phyloP scores from a whole-genome alignment of 2,797 vertebrate genomes.

The Brachyalestes nurse region DNA sequence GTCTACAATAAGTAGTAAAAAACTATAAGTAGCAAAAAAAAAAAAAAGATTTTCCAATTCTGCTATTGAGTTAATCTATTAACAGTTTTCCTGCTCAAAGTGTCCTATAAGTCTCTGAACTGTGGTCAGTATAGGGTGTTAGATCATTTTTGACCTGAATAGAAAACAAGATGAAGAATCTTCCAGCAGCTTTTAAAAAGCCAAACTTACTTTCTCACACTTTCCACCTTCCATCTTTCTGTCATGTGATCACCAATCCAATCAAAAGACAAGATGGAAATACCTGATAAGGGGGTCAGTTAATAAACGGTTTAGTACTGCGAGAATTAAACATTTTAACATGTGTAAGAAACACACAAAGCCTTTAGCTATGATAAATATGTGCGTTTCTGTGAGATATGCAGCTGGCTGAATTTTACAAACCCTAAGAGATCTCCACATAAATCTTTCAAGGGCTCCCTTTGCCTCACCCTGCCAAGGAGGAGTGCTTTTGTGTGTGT shows the following conservation, averaged over 20 bases:
- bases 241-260: background rate
- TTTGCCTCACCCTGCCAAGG: background rate
- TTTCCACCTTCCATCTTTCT: background rate
- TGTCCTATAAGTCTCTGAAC: too few relatives aligned
- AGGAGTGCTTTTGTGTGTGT: background rate
- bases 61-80: too few relatives aligned
- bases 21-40: background rate
- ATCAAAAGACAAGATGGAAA: background rate
- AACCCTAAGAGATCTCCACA: background rate
- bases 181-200: too few relatives aligned
- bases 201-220: background rate
- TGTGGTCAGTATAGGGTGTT: background rate
- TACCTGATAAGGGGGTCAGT: background rate
- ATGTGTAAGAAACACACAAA: too few relatives aligned
- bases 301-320: background rate
- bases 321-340: too few relatives aligned
- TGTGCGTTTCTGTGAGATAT: background rate
- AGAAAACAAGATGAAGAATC: too few relatives aligned
- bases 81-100: background rate
- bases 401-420: slow-evolving; percentile 11
- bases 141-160: background rate
- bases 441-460: slow-evolving; percentile 16
- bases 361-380: background rate
- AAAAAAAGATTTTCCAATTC: background rate
- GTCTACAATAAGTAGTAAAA: too few relatives aligned